Evolutionary conservation across 1,140 invertebrate species (phyloP).

Genomic region (Adelges cooleyi): DNA sequence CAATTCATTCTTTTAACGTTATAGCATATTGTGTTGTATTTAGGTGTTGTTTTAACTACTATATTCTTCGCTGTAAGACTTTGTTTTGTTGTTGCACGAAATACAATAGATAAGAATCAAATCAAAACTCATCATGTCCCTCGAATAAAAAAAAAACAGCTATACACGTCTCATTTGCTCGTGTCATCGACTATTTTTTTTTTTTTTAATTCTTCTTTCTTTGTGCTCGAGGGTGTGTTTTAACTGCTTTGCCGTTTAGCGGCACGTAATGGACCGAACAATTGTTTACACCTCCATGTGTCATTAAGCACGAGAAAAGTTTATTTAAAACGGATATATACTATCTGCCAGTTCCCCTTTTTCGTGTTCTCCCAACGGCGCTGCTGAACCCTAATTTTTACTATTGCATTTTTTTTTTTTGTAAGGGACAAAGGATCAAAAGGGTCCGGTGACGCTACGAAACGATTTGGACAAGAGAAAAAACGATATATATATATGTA

Average conservation of each 20-base stretch:
- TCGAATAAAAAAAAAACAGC: too few species aligned
- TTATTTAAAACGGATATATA: conserved; percentile 29
- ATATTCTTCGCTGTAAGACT: too few species aligned
- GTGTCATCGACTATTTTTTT: too few species aligned
- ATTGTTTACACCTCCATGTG: conserved; percentile 28
- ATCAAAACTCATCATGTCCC: too few species aligned
- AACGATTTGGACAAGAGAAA: conserved; percentile 19
- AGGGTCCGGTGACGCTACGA: neutral
- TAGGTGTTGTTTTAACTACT: too few species aligned
- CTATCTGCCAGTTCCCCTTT: conserved; percentile 1
- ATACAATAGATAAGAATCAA: too few species aligned
- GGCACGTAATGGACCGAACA: conserved; percentile 22
- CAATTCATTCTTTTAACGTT: too few species aligned
- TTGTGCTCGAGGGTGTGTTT: neutral
- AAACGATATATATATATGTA: neutral
- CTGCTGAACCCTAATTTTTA: conserved; percentile 23
- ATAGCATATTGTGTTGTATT: too few species aligned
- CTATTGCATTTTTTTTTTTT: conserved; percentile 18
- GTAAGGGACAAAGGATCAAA: conserved; percentile 13
- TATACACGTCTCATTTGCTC: too few species aligned
- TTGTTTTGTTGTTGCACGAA: too few species aligned
- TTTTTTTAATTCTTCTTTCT: too few species aligned
- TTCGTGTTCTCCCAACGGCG: conserved; percentile 7
- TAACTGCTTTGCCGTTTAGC: neutral
- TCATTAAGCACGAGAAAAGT: conserved; percentile 27